Evolutionary conservation across 2,797 vertebrate genomes (phyloP), one percentile per base, ranked within the genome.

Genomic region (Pyrrhura leucotis): DNA sequence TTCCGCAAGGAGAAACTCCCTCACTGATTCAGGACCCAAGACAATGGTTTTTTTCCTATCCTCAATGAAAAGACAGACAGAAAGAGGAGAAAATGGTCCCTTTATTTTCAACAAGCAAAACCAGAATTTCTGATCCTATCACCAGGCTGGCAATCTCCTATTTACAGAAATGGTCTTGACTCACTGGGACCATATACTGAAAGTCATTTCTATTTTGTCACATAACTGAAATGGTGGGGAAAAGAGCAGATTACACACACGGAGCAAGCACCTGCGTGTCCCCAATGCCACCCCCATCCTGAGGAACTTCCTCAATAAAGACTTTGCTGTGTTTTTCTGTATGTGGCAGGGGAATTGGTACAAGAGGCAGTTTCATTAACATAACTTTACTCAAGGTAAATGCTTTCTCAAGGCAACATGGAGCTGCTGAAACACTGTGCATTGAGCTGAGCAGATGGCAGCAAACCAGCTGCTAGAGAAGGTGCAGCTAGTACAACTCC

Each of bases 81-180:
- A 84, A 84, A 86, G 58, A 61, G 44, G 76, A 58, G 76, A 61
- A 93, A 94, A 89, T 14, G 28, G 42, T 79, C 81, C 56, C 85
- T 79, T 45, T 48, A 61, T 61, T 79, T 61, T 45, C 25, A 16
- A 8, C 5, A 33, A 67, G 54, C 63, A 69, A 78, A 84, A 29
- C 1, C 29, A 71, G 71, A 68, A 67, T 25, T 47, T 67, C 63
- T 71, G 67, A 63, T 56, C 74, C 71, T 45, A 51, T 29, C 86
- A n/a, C 35, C 77, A 51, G 45, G 25, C 47, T 67, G 71, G 67
- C 54, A 89, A 59, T 11, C 68, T 93, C 79, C 59, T 39, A 12
- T 48, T 71, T n/a, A 66, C 66, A 76, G 74, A 66, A 66, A 12
- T 45, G 54, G 44, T 6, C 42, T 35, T 56, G 51, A 45, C 33